Evolutionary conservation across 2,113 vertebrate genomes (phyloP), one percentile per base, ranked within the genome.

Genomic region (Phrynosoma blainvillii): DNA sequence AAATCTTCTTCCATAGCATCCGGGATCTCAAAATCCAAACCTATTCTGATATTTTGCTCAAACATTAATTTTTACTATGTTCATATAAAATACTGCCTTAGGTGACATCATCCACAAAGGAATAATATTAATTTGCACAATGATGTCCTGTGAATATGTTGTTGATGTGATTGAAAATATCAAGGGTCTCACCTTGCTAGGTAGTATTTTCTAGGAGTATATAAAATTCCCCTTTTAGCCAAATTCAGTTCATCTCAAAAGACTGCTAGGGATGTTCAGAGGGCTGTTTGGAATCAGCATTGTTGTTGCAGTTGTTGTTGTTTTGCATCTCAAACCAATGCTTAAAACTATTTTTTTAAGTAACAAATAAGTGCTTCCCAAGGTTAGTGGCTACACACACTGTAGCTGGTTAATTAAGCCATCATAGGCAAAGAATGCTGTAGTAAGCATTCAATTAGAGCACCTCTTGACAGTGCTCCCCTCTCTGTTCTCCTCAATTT

Each of bases 341-440:
- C 90, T 47, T 95, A 86, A 23, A 94, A 89, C n/a, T 30, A 88
- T 75, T 87, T 87, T 75, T 79, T n/a, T 66, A 66, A 70, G 75
- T 73, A 78, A 36, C 80, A 81, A 12, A 68, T 30, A 82, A 76
- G 27, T 76, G 81, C 21, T 85, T 86, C 77, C 84, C 78, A 89
- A 91, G 84, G 87, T 92, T 71, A 82, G 32, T 23, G 75, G 27
- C 82, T 87, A 90, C 68, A 68, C 52, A 92, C 52, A 92, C 59
- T 36, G 81, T 90, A 94, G 86, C 85, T 92, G 89, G 82, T 95
- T 95, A 95, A 95, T 96, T 93, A 95, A 96, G 83, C 52, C 40
- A 5, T 91, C 84, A 21, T 88, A 79, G 27, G 18, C 10, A 93
- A 92, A 87, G 78, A 89, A 79, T 91, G 83, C 36, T 94, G 40